A percentile compares a stretch with the other conserved stretches of the same genome.
phyloP scores from a whole-genome alignment of 53 echinoderm and acorn worm species.

The Crossaster papposus region DNA sequence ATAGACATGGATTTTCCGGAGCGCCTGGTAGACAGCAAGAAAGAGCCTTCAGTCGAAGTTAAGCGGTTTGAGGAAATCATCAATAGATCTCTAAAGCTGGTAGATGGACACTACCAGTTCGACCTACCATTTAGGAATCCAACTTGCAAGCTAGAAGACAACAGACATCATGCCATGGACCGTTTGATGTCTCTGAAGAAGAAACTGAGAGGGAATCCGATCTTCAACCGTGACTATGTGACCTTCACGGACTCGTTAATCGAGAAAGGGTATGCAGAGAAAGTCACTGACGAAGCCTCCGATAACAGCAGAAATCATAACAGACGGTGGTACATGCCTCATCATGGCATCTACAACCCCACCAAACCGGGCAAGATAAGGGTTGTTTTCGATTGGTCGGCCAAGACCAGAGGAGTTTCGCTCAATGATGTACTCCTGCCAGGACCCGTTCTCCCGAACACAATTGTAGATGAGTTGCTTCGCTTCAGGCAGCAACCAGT shows the following conservation, averaged over 20 bases:
- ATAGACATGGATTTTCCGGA: conserved; percentile 51
- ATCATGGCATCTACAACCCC: conserved; percentile 65
- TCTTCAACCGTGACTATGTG: conserved; percentile 52
- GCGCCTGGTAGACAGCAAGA: conserved; percentile 15
- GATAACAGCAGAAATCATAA: neutral
- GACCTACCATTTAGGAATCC: conserved; percentile 64
- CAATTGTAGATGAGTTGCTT: conserved; percentile 34
- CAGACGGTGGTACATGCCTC: conserved; percentile 52
- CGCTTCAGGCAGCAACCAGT: too few species aligned
- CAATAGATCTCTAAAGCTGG: conserved; percentile 32
- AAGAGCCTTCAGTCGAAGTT: conserved; percentile 65
- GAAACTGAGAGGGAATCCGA: conserved; percentile 47
- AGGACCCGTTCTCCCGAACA: conserved; percentile 46
- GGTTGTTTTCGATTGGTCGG: conserved; percentile 56
- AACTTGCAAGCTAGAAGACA: conserved; percentile 56
- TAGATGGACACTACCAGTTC: conserved; percentile 65
- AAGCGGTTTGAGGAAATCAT: conserved; percentile 58
- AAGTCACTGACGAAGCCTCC: conserved; percentile 15
- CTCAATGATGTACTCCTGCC: conserved; percentile 47
- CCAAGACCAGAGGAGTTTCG: conserved; percentile 41
- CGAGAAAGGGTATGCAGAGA: conserved; percentile 61
- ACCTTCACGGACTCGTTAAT: conserved; percentile 55
- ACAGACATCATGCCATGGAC: conserved; percentile 36
- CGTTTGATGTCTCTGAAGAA: conserved; percentile 56
- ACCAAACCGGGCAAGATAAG: conserved; percentile 55